Conservation (phyloP, 2,113 vertebrate genomes). For the Arothron firmamentum region DNA sequence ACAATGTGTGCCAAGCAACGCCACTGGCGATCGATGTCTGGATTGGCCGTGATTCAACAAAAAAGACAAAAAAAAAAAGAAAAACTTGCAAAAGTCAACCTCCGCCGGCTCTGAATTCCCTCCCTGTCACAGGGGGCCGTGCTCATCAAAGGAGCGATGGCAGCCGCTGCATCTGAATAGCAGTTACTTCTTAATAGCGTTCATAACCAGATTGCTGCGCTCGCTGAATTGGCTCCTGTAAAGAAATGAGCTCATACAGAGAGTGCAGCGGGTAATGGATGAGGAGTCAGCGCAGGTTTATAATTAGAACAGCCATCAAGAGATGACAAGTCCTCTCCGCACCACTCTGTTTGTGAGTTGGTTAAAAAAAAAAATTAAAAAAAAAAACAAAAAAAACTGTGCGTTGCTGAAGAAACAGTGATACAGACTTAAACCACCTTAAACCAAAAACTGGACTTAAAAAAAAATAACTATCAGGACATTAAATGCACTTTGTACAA, state of each 20-base stretch:
- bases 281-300: slow-evolving; percentile 47
- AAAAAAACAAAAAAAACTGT: no score
- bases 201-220: slow-evolving; percentile 48
- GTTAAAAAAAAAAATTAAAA: no score
- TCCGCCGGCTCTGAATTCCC: slow-evolving; percentile 24
- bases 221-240: slow-evolving; percentile 54
- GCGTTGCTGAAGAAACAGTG: slow-evolving; percentile 12
- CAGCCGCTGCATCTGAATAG: slow-evolving; percentile 45
- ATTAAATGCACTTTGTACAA: no score
- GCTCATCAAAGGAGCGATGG: slow-evolving; percentile 55
- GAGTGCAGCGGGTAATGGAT: slow-evolving; percentile 48
- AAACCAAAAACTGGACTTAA: no score
- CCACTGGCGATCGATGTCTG: slow-evolving; percentile 11
- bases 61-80: no score
- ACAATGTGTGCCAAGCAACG: slow-evolving; percentile 14
- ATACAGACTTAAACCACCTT: no score
- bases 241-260: slow-evolving; percentile 52
- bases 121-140: slow-evolving; percentile 42
- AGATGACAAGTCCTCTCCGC: slow-evolving; percentile 48
- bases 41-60: slow-evolving; percentile 24
- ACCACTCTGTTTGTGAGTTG: not conserved
- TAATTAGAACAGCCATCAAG: slow-evolving; percentile 57
- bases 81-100: slow-evolving; percentile 35
- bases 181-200: slow-evolving; percentile 60
- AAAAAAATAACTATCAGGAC: no score